These are phyloP conservation scores for cattle (Bos taurus) DNA, from an alignment of 2,113 vertebrate genomes.

Conservation along the genomic window ARS-UCD2.0 NC_037333.1:54316501-54317000, in stretches of 20 bases:
- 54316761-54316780: background rate
- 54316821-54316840: background rate
- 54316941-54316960: background rate
- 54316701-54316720: background rate
- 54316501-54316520: background rate
- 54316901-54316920: background rate
- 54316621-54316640: no score
- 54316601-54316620: no score
- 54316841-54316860: background rate
- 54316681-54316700: background rate
- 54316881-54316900: background rate
- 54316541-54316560: no score
- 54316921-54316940: background rate
- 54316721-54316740: background rate
- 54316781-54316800: background rate
- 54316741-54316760: background rate
- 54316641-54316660: accelerated
- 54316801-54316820: background rate
- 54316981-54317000: background rate
- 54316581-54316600: no score
- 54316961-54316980: background rate
- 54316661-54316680: background rate
- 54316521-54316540: background rate
- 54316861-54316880: background rate
- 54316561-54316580: background rate